phyloP scores from a whole-genome alignment of 1,140 invertebrate genomes.

The Caenorhabditis elegans region DNA sequence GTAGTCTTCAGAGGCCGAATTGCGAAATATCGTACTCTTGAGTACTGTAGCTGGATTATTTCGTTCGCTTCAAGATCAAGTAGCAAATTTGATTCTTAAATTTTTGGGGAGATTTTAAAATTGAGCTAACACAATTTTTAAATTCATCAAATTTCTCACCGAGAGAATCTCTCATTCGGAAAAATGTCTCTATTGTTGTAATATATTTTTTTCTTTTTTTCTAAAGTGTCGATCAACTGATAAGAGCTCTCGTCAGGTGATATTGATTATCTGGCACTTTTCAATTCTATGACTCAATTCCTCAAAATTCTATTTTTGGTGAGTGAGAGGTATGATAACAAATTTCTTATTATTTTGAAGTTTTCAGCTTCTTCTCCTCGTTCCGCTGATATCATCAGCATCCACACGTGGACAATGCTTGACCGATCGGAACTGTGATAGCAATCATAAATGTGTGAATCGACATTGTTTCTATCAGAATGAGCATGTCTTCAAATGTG shows the following conservation, averaged over 20 bases:
- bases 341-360: too few relatives aligned
- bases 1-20: too few relatives aligned
- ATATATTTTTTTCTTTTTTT: background rate
- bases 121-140: too few relatives aligned
- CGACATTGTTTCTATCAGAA: background rate
- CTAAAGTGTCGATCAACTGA: background rate
- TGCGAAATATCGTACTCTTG: too few relatives aligned
- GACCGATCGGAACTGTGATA: background rate
- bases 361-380: background rate
- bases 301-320: background rate
- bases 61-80: too few relatives aligned
- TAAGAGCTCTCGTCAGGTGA: background rate
- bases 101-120: too few relatives aligned
- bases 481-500: slow-evolving; percentile 1
- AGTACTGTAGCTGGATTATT: too few relatives aligned
- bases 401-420: background rate
- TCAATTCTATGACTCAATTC: background rate
- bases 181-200: background rate
- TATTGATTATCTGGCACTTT: background rate
- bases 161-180: too few relatives aligned
- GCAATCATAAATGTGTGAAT: background rate
- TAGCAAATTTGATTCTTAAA: too few relatives aligned
- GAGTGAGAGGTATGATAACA: background rate
- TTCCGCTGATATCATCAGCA: background rate
- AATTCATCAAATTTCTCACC: too few relatives aligned